Conservation (phyloP, 2,113 vertebrate species). For the Gobius niger region DNA sequence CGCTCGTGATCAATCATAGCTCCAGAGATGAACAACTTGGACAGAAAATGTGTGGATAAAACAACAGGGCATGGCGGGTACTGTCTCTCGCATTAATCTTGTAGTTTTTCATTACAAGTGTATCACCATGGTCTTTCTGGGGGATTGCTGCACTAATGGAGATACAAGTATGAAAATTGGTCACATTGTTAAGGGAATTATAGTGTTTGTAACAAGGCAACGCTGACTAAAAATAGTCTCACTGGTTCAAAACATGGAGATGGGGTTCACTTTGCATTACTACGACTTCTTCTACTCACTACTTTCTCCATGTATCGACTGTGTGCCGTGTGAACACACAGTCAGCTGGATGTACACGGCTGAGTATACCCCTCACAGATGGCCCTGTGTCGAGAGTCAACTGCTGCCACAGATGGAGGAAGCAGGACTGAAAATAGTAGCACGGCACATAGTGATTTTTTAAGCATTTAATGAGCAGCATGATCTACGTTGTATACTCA, state of each 20-base stretch:
- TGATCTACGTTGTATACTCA: background rate
- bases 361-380: conserved; percentile 63
- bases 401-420: conserved; percentile 53
- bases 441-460: background rate
- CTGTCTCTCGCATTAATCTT: background rate
- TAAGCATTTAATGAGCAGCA: conserved; percentile 1
- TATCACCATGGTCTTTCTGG: background rate
- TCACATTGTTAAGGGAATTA: too few relatives aligned
- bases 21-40: conserved; percentile 20
- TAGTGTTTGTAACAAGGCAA: too few relatives aligned
- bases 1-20: conserved; percentile 39
- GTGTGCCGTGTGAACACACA: conserved; percentile 58
- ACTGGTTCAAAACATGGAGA: too few relatives aligned
- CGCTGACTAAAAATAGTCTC: too few relatives aligned
- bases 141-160: background rate
- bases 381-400: conserved; percentile 52
- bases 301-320: conserved; percentile 69
- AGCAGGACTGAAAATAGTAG: conserved; percentile 28
- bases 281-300: conserved; percentile 1
- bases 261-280: too few relatives aligned
- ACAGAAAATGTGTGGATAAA: conserved; percentile 13
- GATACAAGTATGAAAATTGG: too few relatives aligned
- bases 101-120: background rate
- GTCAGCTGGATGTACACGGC: conserved; percentile 50
- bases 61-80: background rate